Evolutionary conservation across 2,888 invertebrate species (phyloP), one percentile per base, ranked within the genome.

Genomic region (Eupithecia exiguata): DNA sequence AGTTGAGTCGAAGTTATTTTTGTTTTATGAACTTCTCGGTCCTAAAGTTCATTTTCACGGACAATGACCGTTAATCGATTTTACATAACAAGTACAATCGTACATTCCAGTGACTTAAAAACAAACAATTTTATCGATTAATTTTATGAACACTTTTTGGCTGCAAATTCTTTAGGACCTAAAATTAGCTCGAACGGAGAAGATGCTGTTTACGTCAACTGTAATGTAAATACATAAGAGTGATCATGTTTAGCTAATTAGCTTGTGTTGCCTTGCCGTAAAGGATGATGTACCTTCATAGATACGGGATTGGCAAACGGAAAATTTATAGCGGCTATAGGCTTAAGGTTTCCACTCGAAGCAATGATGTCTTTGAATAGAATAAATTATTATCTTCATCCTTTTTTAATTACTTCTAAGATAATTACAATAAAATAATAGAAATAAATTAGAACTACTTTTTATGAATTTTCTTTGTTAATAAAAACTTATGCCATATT

Each of bases 11-110:
- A 25, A 58, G 58, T 14, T 58, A 58, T 58, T 58, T 58, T 58
- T 12, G 58, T 58, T 25, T 25, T 21, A 58, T 25, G 58, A 25
- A 58, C 58, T 58, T 58, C 25, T 58, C 49, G 6, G 58, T 25
- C 25, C 25, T 58, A 14, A 21, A 58, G 58, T 58, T 58, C 58
- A 58, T 58, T 58, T 58, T 58, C 58, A 58, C 12, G 58, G 58
- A 21, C 53, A 53, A n/a, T 53, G 53, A 53, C 53, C 21, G 21
- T 21, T 53, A 53, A 53, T 25, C 49, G 58, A 25, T 25, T 58
- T 12, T 58, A 58, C 58, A 25, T 25, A 58, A 14, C 2, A n/a
- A 25, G 12, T 25, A 58, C 2, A n/a, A 1, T n/a, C 7, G 6
- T n/a, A 46, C 1, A 58, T 58, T 58, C 58, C 25, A 53, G 21